A percentile compares a stretch with the other conserved stretches of the same genome.
Evolutionary conservation across 2,888 invertebrate species (phyloP).

Genomic region (Lacanobia oleracea): DNA sequence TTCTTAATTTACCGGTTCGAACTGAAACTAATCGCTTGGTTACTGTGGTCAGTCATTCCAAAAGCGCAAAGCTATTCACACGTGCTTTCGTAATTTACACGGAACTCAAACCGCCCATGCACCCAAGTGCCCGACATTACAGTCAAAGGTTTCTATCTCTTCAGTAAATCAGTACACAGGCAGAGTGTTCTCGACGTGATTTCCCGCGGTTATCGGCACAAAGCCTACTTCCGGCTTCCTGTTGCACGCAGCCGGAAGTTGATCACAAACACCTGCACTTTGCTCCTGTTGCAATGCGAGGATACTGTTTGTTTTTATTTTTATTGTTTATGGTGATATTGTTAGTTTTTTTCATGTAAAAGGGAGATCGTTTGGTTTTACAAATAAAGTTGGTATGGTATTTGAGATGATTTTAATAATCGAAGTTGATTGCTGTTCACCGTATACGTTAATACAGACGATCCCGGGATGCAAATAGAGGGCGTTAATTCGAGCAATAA

Average conservation of each 20-base stretch:
- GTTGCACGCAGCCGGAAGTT: conserved; percentile 43
- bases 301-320: conserved; percentile 33
- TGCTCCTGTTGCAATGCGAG: conserved; percentile 40
- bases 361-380: neutral
- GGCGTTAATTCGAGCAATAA: neutral
- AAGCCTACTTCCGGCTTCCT: conserved; percentile 50
- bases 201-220: conserved; percentile 59
- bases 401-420: neutral
- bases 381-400: neutral
- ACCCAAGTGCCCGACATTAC: neutral
- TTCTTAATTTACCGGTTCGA: too few relatives aligned
- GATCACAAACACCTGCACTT: conserved; percentile 43
- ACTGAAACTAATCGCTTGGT: too few relatives aligned
- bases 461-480: too few relatives aligned
- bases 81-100: neutral
- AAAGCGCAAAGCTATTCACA: neutral
- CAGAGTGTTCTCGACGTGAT: conserved; percentile 34
- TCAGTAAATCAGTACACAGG: neutral
- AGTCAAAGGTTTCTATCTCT: neutral
- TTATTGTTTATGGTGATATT: conserved; percentile 8
- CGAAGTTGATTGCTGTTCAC: neutral
- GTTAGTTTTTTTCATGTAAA: neutral
- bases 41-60: too few relatives aligned
- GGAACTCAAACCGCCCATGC: neutral
- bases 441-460: too few relatives aligned